These are phyloP conservation scores for Urocyon cinereoargenteus DNA, from an alignment of 2,797 vertebrate species.

Conservation along the genomic window DNA sequence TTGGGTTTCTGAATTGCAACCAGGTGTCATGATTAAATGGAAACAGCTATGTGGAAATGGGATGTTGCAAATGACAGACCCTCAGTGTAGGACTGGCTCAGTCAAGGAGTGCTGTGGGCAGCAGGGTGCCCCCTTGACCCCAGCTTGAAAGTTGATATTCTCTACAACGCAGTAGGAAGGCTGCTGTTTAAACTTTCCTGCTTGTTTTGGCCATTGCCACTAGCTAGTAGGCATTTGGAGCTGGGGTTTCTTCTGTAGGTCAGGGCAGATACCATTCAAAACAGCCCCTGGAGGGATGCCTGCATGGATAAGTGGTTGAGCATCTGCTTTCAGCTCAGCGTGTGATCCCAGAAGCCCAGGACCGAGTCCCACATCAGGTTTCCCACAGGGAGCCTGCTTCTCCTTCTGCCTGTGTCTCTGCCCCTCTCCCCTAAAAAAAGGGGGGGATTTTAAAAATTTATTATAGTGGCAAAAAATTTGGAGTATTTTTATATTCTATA, in stretches of 20 bases:
- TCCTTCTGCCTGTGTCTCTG: too few relatives aligned
- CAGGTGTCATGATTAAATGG: not conserved
- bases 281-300: not conserved
- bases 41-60: not conserved
- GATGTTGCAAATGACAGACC: not conserved
- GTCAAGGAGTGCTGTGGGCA: not conserved
- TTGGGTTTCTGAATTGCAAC: slow-evolving; percentile 3
- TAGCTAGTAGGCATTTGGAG: not conserved
- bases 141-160: not conserved
- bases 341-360: too few relatives aligned
- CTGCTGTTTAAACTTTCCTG: not conserved
- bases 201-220: not conserved
- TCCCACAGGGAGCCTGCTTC: too few relatives aligned
- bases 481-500: slow-evolving; percentile 1
- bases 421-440: too few relatives aligned
- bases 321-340: too few relatives aligned
- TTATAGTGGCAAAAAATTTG: not conserved
- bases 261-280: not conserved
- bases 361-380: too few relatives aligned
- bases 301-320: too few relatives aligned
- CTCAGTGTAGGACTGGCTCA: not conserved
- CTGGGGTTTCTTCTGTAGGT: not conserved
- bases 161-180: not conserved
- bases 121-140: not conserved
- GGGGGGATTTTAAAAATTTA: not conserved